A percentile compares a stretch with the other conserved stretches of the same genome.
Evolutionary conservation across 2,797 vertebrate species (phyloP).

Genomic region (Lithobates sylvaticus): DNA sequence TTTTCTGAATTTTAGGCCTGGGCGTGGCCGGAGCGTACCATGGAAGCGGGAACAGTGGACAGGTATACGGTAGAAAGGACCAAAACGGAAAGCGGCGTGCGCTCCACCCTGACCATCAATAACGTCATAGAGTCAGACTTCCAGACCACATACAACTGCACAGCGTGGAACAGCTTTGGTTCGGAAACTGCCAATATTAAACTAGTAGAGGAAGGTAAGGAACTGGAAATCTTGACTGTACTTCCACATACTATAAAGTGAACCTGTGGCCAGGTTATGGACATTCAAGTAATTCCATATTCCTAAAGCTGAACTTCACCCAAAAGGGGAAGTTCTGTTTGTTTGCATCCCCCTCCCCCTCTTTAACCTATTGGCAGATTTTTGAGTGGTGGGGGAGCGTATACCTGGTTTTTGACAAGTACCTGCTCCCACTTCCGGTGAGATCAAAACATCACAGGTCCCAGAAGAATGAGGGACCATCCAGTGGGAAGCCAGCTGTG

Average conservation of each 20-base stretch:
- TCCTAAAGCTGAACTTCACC: no score
- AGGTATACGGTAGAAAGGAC: slow-evolving; percentile 92
- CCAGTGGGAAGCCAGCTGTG: no score
- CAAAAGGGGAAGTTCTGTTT: no score
- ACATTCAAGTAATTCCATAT: no score
- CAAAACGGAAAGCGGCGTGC: slow-evolving; percentile 84
- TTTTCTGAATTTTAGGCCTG: slow-evolving; percentile 80
- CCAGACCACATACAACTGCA: slow-evolving; percentile 96
- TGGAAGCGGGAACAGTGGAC: slow-evolving; percentile 94
- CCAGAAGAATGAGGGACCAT: no score
- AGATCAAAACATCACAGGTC: no score
- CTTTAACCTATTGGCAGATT: no score
- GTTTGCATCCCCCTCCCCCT: no score
- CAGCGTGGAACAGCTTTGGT: slow-evolving; percentile 94
- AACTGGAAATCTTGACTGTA: not conserved
- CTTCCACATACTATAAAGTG: not conserved
- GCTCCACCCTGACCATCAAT: slow-evolving; percentile 95
- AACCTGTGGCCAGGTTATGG: no score
- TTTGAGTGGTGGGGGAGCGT: no score
- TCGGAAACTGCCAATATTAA: slow-evolving; percentile 93
- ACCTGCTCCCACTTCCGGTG: no score
- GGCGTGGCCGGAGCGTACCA: slow-evolving; percentile 96
- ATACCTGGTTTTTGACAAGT: no score
- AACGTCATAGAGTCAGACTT: slow-evolving; percentile 94
- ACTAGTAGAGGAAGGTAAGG: slow-evolving; percentile 83